Evolutionary conservation across 2,888 invertebrate species (phyloP), one percentile per base, ranked within the genome.

Genomic region (Choreutis nemorana): DNA sequence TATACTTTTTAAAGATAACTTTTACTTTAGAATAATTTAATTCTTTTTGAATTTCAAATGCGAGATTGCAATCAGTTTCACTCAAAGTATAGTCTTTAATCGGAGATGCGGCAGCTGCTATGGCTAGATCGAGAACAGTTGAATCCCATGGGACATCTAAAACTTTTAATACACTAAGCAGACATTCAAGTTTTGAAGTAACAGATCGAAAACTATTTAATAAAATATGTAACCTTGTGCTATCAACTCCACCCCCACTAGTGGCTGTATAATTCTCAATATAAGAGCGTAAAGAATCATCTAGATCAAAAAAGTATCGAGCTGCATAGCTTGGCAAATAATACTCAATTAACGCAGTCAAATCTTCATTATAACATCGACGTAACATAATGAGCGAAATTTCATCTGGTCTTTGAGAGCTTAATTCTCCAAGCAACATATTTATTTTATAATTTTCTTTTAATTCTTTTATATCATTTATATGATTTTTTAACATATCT

Each of bases 371-470:
- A 36, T 78, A 78, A 39, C 77, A 75, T n/a, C 80, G 58, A 3
- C 73, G 60, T 36, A 81, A 49, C 71, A 80, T 79, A 26, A 78
- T 67, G 26, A 75, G 51, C 11, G 65, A 66, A 14, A 78, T 60
- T 64, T 80, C 80, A 41, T 46, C 63, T 18, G 73, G 59, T 35
- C 53, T 64, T 43, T 61, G 65, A 7, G 68, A 64, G 47, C 63
- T 72, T 22, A 78, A 48, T 44, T 78, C 78, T 44, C 57, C 63
- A 5, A 78, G 40, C 30, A 72, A 42, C 55, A 78, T 62, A 36
- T 77, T 77, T n/a, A 78, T 70, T 55, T 60, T 75, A 42, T 72
- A 71, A 42, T 68, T 78, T 25, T 77, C 73, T 48, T 71, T 75
- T 20, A 78, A 41, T 42, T 77, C 73, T 36, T 59, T 57, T 29